These are phyloP conservation scores for Choristoneura fumiferana DNA, from an alignment of 1,140 invertebrate species.

Conservation along the genomic window DNA sequence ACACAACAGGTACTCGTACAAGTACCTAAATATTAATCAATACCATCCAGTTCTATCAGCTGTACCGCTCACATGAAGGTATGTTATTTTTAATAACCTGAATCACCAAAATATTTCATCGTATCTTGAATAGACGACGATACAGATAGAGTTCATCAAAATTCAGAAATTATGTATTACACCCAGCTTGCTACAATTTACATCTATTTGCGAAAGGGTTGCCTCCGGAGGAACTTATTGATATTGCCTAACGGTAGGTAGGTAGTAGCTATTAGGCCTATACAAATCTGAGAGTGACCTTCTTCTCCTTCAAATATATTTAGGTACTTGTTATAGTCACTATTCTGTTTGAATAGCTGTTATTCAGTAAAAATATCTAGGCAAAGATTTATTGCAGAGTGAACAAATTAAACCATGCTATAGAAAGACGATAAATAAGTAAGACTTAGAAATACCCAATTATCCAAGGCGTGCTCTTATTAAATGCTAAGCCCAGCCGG, in stretches of 20 bases:
- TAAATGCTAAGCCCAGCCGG: background rate
- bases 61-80: too few species aligned
- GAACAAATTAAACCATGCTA: too few species aligned
- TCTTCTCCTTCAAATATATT: background rate
- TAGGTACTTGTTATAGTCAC: background rate
- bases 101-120: too few species aligned
- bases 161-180: background rate
- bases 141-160: background rate
- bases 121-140: background rate
- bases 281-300: slow-evolving; percentile 13
- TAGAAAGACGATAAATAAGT: too few species aligned
- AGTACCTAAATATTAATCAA: too few species aligned
- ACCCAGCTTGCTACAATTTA: background rate
- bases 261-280: slow-evolving; percentile 6
- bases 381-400: too few species aligned
- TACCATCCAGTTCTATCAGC: too few species aligned
- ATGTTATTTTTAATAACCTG: too few species aligned
- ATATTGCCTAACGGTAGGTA: background rate
- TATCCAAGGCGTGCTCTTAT: background rate
- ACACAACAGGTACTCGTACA: too few species aligned
- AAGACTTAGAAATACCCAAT: background rate
- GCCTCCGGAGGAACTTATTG: slow-evolving; percentile 2
- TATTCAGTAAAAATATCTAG: too few species aligned
- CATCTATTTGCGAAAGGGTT: slow-evolving; percentile 16
- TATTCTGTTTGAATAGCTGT: too few species aligned